phyloP scores from a whole-genome alignment of 2,113 vertebrate species.

The Tetrao urogallus region DNA sequence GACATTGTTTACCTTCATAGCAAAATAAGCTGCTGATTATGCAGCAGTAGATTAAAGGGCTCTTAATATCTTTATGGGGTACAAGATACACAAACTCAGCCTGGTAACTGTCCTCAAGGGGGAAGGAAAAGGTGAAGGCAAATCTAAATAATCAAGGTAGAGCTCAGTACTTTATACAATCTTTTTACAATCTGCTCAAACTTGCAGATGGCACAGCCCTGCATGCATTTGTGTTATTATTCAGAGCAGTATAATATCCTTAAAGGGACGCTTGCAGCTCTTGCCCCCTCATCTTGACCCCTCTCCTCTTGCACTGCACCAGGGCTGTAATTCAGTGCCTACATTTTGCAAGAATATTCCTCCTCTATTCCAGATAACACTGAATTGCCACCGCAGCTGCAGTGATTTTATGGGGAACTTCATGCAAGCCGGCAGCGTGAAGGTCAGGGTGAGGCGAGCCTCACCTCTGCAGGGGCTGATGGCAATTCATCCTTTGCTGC shows the following conservation, averaged over 20 bases:
- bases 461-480: not conserved
- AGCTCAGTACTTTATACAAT: not conserved
- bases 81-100: slow-evolving; percentile 14
- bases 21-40: slow-evolving; percentile 7
- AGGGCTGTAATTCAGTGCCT: not conserved
- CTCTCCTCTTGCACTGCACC: not conserved
- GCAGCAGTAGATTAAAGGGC: slow-evolving; percentile 28
- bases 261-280: not conserved
- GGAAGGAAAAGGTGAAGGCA: not conserved
- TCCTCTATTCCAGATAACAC: not conserved
- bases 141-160: not conserved
- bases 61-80: slow-evolving; percentile 47
- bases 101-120: not conserved
- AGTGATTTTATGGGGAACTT: not conserved
- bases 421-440: not conserved
- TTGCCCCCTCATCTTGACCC: not conserved
- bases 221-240: not conserved
- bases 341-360: not conserved
- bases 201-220: not conserved
- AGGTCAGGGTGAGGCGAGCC: not conserved
- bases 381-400: not conserved
- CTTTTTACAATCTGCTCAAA: not conserved
- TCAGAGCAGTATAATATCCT: not conserved
- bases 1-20: not conserved
- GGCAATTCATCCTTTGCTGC: not conserved